A percentile compares a stretch with the other conserved stretches of the same genome.
phyloP scores from a whole-genome alignment of 2,888 invertebrate genomes.

The Sesia apiformis region DNA sequence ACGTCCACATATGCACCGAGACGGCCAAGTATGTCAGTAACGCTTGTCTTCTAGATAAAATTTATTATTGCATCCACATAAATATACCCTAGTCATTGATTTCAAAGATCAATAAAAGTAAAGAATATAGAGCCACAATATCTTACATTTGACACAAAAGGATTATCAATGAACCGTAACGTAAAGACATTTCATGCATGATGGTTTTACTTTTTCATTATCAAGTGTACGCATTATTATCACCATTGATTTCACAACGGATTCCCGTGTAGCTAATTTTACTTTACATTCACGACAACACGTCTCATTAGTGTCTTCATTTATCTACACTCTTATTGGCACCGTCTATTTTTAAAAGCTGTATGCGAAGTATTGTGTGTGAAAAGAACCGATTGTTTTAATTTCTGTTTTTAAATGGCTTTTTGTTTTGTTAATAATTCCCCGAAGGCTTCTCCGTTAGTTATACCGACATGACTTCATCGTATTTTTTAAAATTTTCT shows the following conservation, averaged over 20 bases:
- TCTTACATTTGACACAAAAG: neutral
- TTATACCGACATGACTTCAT: too few relatives aligned
- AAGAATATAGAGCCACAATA: neutral
- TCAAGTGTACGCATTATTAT: conserved; percentile 9
- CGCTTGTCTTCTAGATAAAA: conserved; percentile 24
- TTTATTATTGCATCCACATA: neutral
- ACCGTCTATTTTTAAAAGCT: conserved; percentile 38
- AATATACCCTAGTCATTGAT: too few relatives aligned
- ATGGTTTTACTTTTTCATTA: conserved; percentile 9
- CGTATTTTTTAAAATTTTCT: neutral
- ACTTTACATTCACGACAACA: conserved; percentile 6
- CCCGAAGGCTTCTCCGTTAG: neutral
- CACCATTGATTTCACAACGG: conserved; percentile 23
- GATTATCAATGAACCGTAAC: neutral
- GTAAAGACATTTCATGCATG: conserved; percentile 7
- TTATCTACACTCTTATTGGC: conserved; percentile 44
- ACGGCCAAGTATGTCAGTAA: conserved; percentile 48
- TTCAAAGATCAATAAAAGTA: too few relatives aligned
- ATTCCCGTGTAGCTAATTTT: conserved; percentile 35
- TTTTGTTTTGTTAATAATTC: conserved; percentile 15
- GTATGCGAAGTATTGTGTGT: neutral
- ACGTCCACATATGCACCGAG: conserved; percentile 42
- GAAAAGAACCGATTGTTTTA: neutral
- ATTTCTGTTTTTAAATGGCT: conserved; percentile 2
- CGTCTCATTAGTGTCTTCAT: conserved; percentile 56